A percentile compares a stretch with the other conserved stretches of the same genome.
Conservation (phyloP, 2,888 invertebrate species). For the Heliconius ismenius region DNA sequence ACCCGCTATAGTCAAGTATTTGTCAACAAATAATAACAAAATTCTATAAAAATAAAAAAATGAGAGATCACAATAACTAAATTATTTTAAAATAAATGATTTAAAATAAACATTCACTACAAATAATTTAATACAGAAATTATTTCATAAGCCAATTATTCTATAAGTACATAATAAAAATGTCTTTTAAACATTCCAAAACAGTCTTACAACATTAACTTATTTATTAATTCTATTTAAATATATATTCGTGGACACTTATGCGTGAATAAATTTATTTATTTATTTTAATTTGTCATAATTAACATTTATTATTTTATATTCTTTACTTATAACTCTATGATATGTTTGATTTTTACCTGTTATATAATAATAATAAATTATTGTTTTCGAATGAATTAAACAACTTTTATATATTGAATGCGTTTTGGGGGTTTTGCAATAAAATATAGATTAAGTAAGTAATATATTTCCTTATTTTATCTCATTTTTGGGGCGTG, state of each 20-base stretch:
- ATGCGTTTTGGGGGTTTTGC: not conserved
- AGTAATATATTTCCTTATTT: no score
- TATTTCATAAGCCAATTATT: no score
- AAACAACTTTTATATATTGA: not conserved
- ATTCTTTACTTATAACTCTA: slow-evolving; percentile 48
- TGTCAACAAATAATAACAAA: not conserved
- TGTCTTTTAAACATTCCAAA: not conserved
- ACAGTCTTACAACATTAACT: slow-evolving; percentile 3
- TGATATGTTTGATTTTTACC: slow-evolving; percentile 57
- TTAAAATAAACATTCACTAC: no score
- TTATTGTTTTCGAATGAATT: slow-evolving; percentile 1
- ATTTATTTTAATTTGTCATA: not conserved
- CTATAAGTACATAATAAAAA: not conserved
- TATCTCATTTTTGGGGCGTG: no score
- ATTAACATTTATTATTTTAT: slow-evolving; percentile 1
- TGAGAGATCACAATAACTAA: not conserved
- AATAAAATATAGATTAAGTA: not conserved
- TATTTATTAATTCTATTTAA: not conserved
- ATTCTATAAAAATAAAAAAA: not conserved
- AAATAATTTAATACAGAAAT: no score
- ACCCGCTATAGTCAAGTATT: not conserved
- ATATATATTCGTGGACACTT: slow-evolving; percentile 7
- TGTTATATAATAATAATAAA: slow-evolving; percentile 43
- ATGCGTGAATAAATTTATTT: not conserved
- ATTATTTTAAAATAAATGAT: not conserved